Conservation (phyloP, 2,797 vertebrate genomes). For the Gambelia wislizenii region DNA sequence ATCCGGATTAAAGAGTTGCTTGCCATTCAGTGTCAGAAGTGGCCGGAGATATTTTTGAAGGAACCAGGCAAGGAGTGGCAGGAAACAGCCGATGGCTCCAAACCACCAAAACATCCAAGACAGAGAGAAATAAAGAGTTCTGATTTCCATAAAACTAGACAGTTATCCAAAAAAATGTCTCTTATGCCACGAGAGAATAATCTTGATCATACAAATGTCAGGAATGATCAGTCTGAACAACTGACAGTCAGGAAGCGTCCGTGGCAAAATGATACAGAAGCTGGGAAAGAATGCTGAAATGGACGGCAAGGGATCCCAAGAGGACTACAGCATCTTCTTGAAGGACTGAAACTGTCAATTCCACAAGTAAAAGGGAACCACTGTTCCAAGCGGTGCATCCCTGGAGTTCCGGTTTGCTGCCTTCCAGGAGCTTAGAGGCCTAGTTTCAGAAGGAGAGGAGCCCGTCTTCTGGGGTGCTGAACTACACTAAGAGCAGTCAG, state of each 20-base stretch:
- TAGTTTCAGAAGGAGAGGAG: background rate
- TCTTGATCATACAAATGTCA: background rate
- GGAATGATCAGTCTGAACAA: background rate
- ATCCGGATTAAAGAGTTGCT: background rate
- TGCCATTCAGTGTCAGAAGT: background rate
- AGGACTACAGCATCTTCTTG: background rate
- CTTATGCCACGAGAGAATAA: too few species aligned
- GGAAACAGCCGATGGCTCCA: background rate
- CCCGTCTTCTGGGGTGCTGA: background rate
- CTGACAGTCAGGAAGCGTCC: background rate
- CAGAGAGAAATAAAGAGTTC: background rate
- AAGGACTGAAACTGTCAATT: too few species aligned
- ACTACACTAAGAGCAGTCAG: constrained; percentile 7
- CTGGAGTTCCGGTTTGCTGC: background rate
- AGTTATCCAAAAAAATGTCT: background rate
- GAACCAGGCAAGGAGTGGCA: background rate
- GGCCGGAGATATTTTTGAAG: background rate
- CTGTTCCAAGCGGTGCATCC: background rate
- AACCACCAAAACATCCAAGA: background rate
- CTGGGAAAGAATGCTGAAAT: background rate
- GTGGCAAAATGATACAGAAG: background rate
- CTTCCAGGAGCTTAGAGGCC: background rate
- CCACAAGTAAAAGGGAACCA: background rate
- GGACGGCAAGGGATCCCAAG: rapidly evolving
- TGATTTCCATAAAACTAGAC: background rate